Evolutionary conservation across 1,140 invertebrate species (phyloP), one percentile per base, ranked within the genome.

Genomic region (Copidosoma floridanum): DNA sequence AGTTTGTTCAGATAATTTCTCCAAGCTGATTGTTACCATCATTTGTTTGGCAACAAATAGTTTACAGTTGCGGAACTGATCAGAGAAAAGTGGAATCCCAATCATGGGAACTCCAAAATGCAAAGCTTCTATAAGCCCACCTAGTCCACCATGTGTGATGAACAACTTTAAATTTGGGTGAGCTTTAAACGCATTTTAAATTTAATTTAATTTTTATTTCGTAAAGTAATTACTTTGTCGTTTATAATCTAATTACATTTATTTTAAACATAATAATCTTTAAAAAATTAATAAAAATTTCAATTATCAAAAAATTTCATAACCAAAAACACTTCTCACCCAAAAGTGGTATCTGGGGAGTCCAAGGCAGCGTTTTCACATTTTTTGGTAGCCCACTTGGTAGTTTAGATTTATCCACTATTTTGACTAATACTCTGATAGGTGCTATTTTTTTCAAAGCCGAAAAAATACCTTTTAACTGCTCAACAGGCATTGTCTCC

Each of bases 81-180:
- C 87, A 3, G 76, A 78, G 37, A 83, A 81, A 7, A 89, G 69
- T 8, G 87, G 87, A 50, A 88, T 77, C 24, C 81, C 83, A 51
- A 89, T 70, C 26, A 88, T 76, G 1, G 87, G 86, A 7, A 84
- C 82, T 6, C 78, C 82, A 32, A 79, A 80, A 27, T 83, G 79
- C 11, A 87, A 65, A 0, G 84, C 81, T 70, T 89, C 87, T 62
- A 82, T 75, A 1, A 81, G 71, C 24, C 86, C 85, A n/a, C 86
- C 75, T 14, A 84, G 72, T 0, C 87, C 88, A 47, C 86, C 86
- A 64, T 88, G 85, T 6, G 83, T 85, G n/a, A 89, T 83, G 63
- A 89, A 88, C 2, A 86, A 52, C 64, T 82, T 82, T 1, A 82
- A 71, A 47, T 84, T 83, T 3, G 70, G 63, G 68, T 87, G 84